Base-by-base conservation (phyloP, 2,797 vertebrate species). In the Agapornis canus region DNA sequence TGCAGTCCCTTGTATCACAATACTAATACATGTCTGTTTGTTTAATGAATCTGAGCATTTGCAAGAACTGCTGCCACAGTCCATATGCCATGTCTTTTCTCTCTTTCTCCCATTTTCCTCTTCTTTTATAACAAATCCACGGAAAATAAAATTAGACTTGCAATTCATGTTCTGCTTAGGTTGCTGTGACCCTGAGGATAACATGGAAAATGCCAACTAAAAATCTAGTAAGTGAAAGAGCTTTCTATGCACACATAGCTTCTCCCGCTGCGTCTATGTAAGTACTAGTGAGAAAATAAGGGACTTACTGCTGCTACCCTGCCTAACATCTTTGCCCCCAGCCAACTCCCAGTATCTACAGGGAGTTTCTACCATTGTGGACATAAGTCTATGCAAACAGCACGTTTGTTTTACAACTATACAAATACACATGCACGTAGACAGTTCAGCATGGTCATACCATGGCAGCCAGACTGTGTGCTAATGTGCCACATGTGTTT, bases 11-110 rank as follows among this genome's bases (percentile, higher is more conserved):
- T 54, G 35, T 72, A 69, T 29, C n/a, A 69, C 57, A 75, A 22
- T 65, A 69, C n/a, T 8, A 43, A 73, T 82, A 78, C 11, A 42
- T 43, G 25, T 69, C 73, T 94, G 54, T 73, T 85, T 64, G 56
- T 85, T 80, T 93, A 85, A 80, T 39, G 42, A 92, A 75, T 83
- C 54, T 37, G 45, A 92, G 54, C 72, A 63, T 85, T 92, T 92
- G 54, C 86, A 87, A 86, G 65, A 89, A 64, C 39, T 43, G 81
- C 64, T 85, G 72, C 81, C 60, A 80, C 52, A 80, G 68, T 60
- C 64, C 82, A 51, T 89, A 68, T 75, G 45, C 39, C 11, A 17
- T 83, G 88, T 15, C 89, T 87, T 91, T 87, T 75, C 61, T 61
- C 52, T 79, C 15, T 52, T 10, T 11, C 6, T 31, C 20, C 54